These are phyloP conservation scores for Drosophila meridiana DNA, from an alignment of 2,888 invertebrate genomes.

Conservation along the genomic window DNA sequence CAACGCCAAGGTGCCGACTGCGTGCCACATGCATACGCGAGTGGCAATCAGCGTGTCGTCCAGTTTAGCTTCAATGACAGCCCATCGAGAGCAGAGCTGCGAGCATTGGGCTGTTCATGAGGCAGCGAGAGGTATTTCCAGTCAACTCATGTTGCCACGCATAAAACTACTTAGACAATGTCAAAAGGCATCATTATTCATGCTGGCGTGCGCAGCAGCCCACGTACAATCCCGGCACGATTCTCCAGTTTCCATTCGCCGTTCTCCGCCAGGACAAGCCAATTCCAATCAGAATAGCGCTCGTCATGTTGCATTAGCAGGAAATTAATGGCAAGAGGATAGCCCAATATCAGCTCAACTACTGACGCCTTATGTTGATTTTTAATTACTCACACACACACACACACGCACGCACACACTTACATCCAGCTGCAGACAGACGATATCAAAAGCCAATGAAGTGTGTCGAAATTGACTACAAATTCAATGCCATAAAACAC, in stretches of 20 bases:
- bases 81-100: conserved; percentile 40
- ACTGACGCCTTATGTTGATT: conserved; percentile 66
- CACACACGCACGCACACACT: conserved; percentile 3
- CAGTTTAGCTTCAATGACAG: conserved; percentile 44
- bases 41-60: conserved; percentile 46
- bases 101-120: conserved; percentile 47
- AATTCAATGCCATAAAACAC: conserved; percentile 59
- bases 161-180: conserved; percentile 79
- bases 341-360: conserved; percentile 52
- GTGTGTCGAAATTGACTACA: conserved; percentile 49
- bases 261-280: conserved; percentile 2
- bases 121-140: conserved; percentile 47
- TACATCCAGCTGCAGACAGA: conserved; percentile 8
- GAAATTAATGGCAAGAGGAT: conserved; percentile 42
- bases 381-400: conserved; percentile 62
- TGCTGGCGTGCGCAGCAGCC: conserved; percentile 33
- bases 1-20: conserved; percentile 31
- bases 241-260: not conserved
- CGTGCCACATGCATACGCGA: conserved; percentile 61
- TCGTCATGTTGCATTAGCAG: conserved; percentile 62
- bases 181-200: conserved; percentile 80
- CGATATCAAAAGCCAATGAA: conserved; percentile 37
- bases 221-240: conserved; percentile 21
- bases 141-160: conserved; percentile 76
- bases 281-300: conserved; percentile 50